These are phyloP conservation scores for Mormoops blainvillei DNA, from an alignment of 2,113 vertebrate species.

Conservation along the genomic window DNA sequence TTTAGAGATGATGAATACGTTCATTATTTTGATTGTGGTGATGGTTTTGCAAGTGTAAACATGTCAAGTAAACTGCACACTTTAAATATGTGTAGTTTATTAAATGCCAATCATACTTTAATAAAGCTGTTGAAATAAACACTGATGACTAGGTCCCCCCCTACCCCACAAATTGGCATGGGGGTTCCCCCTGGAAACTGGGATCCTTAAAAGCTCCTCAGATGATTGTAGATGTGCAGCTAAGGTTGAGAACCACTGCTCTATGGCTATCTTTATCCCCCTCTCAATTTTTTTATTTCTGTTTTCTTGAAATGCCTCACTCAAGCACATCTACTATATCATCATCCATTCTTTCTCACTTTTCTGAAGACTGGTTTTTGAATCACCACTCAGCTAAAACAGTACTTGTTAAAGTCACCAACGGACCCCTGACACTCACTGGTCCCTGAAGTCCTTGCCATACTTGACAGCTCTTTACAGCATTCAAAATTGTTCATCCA, in stretches of 20 bases:
- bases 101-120: neutral
- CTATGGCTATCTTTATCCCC: neutral
- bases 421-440: neutral
- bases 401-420: neutral
- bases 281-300: slow-evolving; percentile 8
- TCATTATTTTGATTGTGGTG: neutral
- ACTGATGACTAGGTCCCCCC: neutral
- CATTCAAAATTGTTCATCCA: neutral
- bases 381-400: slow-evolving; percentile 9
- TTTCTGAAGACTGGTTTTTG: neutral
- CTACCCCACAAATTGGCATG: neutral
- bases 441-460: neutral
- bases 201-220: slow-evolving; percentile 8
- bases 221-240: neutral
- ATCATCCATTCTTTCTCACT: neutral
- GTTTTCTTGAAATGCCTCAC: slow-evolving; percentile 13
- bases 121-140: slow-evolving; percentile 35
- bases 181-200: neutral
- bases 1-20: neutral
- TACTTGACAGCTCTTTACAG: neutral
- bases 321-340: neutral
- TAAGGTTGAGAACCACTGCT: neutral
- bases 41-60: neutral
- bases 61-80: neutral
- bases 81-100: slow-evolving; percentile 8